phyloP scores from a whole-genome alignment of 2,888 invertebrate species.

The Synanthedon formicaeformis region DNA sequence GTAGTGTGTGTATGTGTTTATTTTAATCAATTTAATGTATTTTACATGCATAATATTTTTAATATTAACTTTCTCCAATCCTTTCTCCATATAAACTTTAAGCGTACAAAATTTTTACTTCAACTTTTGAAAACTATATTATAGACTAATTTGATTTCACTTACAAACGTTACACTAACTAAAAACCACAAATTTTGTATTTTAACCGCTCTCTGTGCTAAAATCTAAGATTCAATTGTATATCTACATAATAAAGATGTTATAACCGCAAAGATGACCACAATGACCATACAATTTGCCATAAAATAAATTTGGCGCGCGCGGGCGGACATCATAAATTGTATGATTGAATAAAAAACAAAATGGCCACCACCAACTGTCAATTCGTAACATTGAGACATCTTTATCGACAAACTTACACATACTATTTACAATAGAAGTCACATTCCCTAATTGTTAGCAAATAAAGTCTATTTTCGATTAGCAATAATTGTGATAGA shows the following conservation, averaged over 20 bases:
- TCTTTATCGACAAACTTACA: constrained; percentile 22
- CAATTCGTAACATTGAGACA: constrained; percentile 48
- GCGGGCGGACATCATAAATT: constrained; percentile 40
- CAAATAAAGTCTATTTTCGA: constrained; percentile 12
- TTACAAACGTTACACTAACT: no score
- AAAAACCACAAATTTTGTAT: no score
- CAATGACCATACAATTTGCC: constrained; percentile 31
- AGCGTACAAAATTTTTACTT: not conserved
- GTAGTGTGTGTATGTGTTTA: not conserved
- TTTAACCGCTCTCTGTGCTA: no score
- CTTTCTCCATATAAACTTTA: not conserved
- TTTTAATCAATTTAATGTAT: no score
- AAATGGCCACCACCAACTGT: constrained; percentile 55
- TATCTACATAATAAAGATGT: not conserved
- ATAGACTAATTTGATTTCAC: no score
- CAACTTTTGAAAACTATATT: no score
- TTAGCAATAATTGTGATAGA: not conserved
- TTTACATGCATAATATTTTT: no score
- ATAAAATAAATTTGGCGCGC: constrained; percentile 4
- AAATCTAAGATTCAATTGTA: no score
- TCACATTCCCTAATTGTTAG: constrained; percentile 1
- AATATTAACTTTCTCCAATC: no score
- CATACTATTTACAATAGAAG: not conserved
- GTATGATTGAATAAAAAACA: constrained; percentile 27
- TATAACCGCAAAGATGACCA: constrained; percentile 17